A percentile compares a stretch with the other conserved stretches of the same genome.
phyloP scores from a whole-genome alignment of 2,797 vertebrate genomes.

The Lates japonicus region DNA sequence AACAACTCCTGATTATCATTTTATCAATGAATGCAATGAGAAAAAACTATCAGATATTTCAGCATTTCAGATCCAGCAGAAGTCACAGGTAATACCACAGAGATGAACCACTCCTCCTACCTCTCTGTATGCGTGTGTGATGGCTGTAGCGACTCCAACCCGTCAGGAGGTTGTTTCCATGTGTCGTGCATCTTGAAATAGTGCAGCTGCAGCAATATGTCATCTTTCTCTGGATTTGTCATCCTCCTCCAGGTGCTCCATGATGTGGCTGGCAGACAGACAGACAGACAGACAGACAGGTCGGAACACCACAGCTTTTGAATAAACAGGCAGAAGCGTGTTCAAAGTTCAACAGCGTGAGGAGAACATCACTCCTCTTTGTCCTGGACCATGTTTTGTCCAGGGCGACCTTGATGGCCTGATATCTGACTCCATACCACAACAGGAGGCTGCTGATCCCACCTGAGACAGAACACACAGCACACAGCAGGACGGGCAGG shows the following conservation, averaged over 20 bases:
- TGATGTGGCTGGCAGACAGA: constrained; percentile 90
- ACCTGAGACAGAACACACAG: constrained; percentile 69
- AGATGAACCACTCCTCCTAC: constrained; percentile 75
- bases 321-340: neutral
- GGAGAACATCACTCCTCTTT: constrained; percentile 88
- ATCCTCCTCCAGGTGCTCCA: constrained; percentile 97
- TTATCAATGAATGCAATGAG: too few relatives aligned
- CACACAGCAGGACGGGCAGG: constrained; percentile 71
- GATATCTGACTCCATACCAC: constrained; percentile 73
- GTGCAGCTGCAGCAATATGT: constrained; percentile 96
- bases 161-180: constrained; percentile 96
- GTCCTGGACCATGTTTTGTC: constrained; percentile 95
- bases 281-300: neutral
- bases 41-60: too few relatives aligned
- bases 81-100: too few relatives aligned
- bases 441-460: constrained; percentile 55
- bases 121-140: constrained; percentile 96
- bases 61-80: too few relatives aligned
- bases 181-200: constrained; percentile 99
- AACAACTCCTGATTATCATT: too few relatives aligned
- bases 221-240: constrained; percentile 95
- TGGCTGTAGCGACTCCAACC: constrained; percentile 96
- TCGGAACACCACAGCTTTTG: neutral
- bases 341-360: constrained; percentile 52
- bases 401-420: constrained; percentile 82